Evolutionary conservation across 2,797 vertebrate species (phyloP).

Genomic region (Knipowitschia caucasica): DNA sequence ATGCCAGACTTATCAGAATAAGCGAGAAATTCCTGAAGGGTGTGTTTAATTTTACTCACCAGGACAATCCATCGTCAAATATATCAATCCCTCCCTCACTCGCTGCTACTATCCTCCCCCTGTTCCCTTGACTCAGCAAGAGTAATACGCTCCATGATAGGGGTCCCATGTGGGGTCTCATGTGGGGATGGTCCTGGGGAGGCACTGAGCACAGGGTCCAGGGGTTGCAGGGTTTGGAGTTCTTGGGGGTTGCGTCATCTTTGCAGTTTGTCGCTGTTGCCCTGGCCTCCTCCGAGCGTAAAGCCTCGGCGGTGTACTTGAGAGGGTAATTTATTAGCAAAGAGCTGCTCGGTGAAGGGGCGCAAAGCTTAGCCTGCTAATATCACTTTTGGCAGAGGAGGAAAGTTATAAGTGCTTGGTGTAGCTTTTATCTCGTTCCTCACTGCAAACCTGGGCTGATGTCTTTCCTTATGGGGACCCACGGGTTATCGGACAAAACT

Average conservation of each 20-base stretch:
- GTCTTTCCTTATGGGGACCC: slow-evolving; percentile 4
- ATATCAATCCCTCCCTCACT: slow-evolving; percentile 31
- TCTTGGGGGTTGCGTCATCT: slow-evolving; percentile 69
- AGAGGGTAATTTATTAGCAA: slow-evolving; percentile 77
- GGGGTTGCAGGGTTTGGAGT: slow-evolving; percentile 80
- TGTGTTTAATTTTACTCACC: slow-evolving; percentile 80
- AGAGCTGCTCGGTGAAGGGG: slow-evolving; percentile 45
- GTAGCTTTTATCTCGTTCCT: slow-evolving; percentile 4
- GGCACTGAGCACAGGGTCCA: slow-evolving; percentile 63
- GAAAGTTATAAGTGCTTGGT: not conserved
- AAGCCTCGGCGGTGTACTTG: slow-evolving; percentile 75
- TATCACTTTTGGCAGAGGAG: slow-evolving; percentile 17
- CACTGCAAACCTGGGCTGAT: not conserved
- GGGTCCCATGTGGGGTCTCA: slow-evolving; percentile 57
- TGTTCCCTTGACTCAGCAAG: slow-evolving; percentile 53
- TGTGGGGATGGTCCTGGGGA: slow-evolving; percentile 63
- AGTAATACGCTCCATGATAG: slow-evolving; percentile 45
- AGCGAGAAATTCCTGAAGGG: slow-evolving; percentile 58
- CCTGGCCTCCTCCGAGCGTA: slow-evolving; percentile 67
- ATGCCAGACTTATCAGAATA: slow-evolving; percentile 59
- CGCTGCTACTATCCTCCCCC: slow-evolving; percentile 14
- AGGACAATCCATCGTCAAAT: slow-evolving; percentile 70
- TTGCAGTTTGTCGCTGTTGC: slow-evolving; percentile 76
- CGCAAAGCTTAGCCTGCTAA: slow-evolving; percentile 40
- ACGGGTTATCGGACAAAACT: slow-evolving; percentile 7